These are phyloP conservation scores for Chanos chanos DNA, from an alignment of 2,797 vertebrate species.

Conservation along the genomic window DNA sequence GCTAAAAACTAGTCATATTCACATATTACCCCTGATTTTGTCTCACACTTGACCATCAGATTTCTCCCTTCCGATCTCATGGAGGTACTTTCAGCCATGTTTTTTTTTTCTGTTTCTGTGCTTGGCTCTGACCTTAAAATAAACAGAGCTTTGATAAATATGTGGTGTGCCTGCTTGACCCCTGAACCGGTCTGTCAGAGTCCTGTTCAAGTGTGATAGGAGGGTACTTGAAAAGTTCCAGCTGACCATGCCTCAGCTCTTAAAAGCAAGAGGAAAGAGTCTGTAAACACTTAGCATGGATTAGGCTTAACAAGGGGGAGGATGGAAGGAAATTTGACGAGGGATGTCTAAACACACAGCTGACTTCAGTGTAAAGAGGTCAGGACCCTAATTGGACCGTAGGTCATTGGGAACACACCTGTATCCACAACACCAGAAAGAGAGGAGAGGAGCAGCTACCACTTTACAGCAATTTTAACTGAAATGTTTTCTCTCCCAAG, in stretches of 20 bases:
- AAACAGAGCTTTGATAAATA: slow-evolving; percentile 45
- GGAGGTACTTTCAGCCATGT: not conserved
- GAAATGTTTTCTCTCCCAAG: not conserved
- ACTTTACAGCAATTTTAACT: slow-evolving; percentile 10
- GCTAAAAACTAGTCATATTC: too few relatives aligned
- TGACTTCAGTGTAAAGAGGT: slow-evolving; percentile 30
- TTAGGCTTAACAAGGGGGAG: slow-evolving; percentile 51
- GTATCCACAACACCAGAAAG: slow-evolving; percentile 40
- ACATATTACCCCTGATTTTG: too few relatives aligned
- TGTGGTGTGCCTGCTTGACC: slow-evolving; percentile 32
- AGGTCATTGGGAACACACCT: slow-evolving; percentile 41
- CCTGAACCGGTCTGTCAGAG: slow-evolving; percentile 25
- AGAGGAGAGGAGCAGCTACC: slow-evolving; percentile 11
- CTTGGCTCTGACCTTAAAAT: slow-evolving; percentile 58
- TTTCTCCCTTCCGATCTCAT: too few relatives aligned
- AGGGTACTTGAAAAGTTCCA: slow-evolving; percentile 56
- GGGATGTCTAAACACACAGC: slow-evolving; percentile 25
- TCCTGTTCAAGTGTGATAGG: slow-evolving; percentile 2
- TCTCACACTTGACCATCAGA: too few relatives aligned
- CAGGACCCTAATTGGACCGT: slow-evolving; percentile 26
- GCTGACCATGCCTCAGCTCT: slow-evolving; percentile 51
- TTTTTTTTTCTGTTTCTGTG: not conserved
- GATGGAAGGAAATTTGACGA: slow-evolving; percentile 35
- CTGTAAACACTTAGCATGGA: slow-evolving; percentile 68
- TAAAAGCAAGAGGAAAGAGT: slow-evolving; percentile 22